Conservation (phyloP, 2,888 invertebrate species). For the Auanema freiburgensis region DNA sequence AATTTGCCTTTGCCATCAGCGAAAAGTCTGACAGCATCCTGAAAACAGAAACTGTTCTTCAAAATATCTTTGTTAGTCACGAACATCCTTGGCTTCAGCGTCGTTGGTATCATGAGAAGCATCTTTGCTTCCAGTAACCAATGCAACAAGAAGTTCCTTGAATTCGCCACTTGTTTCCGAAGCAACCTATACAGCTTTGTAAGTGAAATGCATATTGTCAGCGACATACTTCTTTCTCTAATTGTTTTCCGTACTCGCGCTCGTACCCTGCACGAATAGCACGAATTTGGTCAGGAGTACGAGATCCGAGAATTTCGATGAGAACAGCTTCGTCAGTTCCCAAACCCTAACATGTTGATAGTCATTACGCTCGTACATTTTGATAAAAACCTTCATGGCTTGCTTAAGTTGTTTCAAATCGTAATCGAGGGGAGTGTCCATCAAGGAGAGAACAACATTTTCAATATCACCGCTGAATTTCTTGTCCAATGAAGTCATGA, state of each 20-base stretch:
- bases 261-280: conserved; percentile 47
- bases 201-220: neutral
- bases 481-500: conserved; percentile 44
- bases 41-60: conserved; percentile 10
- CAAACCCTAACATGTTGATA: conserved; percentile 70
- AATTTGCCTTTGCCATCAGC: conserved; percentile 52
- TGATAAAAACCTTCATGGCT: conserved; percentile 63
- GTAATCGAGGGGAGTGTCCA: conserved; percentile 65
- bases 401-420: conserved; percentile 66
- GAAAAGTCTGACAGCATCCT: conserved; percentile 51
- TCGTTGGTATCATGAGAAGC: conserved; percentile 48
- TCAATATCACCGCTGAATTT: conserved; percentile 45
- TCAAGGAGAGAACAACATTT: conserved; percentile 56
- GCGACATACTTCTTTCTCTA: conserved; percentile 36
- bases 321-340: conserved; percentile 81
- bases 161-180: conserved; percentile 89
- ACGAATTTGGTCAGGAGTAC: conserved; percentile 68
- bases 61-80: neutral
- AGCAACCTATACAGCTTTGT: conserved; percentile 46
- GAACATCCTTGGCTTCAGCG: conserved; percentile 30
- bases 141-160: conserved; percentile 67
- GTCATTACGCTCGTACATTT: no score
- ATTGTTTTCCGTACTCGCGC: conserved; percentile 35
- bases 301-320: conserved; percentile 83
- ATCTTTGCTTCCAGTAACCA: conserved; percentile 59